A percentile compares a stretch with the other conserved stretches of the same genome.
Evolutionary conservation across 2,113 vertebrate species (phyloP).

Genomic region (Pelmatolapia mariae): DNA sequence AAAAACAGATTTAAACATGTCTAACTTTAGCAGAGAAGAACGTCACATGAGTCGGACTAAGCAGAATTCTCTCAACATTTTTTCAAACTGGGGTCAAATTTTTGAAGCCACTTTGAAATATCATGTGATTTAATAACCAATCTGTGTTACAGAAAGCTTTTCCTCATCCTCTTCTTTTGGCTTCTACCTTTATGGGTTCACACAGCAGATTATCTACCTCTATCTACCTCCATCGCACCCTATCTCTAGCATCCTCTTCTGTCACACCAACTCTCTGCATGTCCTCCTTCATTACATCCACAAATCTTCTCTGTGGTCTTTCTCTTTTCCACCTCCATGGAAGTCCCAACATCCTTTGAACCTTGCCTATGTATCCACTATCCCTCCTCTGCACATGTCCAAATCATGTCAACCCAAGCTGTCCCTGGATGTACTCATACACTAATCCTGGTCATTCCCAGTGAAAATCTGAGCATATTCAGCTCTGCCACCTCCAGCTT

Average conservation of each 20-base stretch:
- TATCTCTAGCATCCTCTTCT: background rate
- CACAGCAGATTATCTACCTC: background rate
- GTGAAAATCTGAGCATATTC: background rate
- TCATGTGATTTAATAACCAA: background rate
- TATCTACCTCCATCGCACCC: background rate
- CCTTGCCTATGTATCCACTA: background rate
- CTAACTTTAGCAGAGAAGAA: background rate
- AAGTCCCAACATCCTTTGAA: background rate
- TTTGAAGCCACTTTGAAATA: background rate
- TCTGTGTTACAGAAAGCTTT: background rate
- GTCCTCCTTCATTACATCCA: background rate
- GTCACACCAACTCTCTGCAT: background rate
- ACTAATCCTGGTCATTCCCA: background rate
- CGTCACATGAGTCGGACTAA: background rate
- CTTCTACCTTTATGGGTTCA: background rate
- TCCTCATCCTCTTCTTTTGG: background rate
- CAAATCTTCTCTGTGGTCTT: background rate
- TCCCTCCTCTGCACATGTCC: background rate
- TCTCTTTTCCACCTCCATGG: background rate
- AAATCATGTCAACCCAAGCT: background rate
- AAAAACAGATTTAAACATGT: background rate
- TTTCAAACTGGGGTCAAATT: background rate
- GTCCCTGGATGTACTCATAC: background rate
- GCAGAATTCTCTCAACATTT: background rate
- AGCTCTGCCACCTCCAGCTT: background rate